Conservation (phyloP, 2,888 invertebrate genomes). For the Isotomurus palustris region DNA sequence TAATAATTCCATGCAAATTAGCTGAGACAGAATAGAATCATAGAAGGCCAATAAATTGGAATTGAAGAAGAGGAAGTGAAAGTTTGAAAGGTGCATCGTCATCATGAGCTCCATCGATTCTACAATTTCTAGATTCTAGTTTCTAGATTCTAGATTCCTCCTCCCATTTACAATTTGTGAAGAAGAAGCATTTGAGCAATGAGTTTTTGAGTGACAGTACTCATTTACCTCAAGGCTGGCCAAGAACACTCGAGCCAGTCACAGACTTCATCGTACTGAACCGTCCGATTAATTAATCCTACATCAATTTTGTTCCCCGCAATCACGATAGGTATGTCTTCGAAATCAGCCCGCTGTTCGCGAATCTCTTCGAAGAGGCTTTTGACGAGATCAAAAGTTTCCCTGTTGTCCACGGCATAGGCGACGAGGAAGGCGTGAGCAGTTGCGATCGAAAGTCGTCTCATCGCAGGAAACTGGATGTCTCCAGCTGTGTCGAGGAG, state of each 20-base stretch:
- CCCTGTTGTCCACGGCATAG: conserved; percentile 70
- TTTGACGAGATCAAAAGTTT: conserved; percentile 68
- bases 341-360: conserved; percentile 71
- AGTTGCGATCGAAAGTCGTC: conserved; percentile 67
- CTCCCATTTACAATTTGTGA: too few species aligned
- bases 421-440: conserved; percentile 84
- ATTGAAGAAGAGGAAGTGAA: too few species aligned
- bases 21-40: too few species aligned
- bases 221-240: conserved; percentile 28
- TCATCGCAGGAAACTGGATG: conserved; percentile 86
- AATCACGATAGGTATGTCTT: conserved; percentile 78
- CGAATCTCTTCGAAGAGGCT: conserved; percentile 75
- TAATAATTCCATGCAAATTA: too few species aligned
- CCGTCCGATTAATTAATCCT: conserved; percentile 57
- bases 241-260: conserved; percentile 64
- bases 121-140: not conserved
- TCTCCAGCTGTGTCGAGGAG: conserved; percentile 79
- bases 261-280: conserved; percentile 70
- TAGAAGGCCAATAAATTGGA: too few species aligned
- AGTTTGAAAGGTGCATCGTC: too few species aligned
- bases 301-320: conserved; percentile 81
- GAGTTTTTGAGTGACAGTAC: not conserved
- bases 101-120: too few species aligned
- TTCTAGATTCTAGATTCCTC: too few species aligned
- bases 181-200: too few species aligned